phyloP scores from a whole-genome alignment of 2,888 invertebrate genomes.

The Acronicta psi region DNA sequence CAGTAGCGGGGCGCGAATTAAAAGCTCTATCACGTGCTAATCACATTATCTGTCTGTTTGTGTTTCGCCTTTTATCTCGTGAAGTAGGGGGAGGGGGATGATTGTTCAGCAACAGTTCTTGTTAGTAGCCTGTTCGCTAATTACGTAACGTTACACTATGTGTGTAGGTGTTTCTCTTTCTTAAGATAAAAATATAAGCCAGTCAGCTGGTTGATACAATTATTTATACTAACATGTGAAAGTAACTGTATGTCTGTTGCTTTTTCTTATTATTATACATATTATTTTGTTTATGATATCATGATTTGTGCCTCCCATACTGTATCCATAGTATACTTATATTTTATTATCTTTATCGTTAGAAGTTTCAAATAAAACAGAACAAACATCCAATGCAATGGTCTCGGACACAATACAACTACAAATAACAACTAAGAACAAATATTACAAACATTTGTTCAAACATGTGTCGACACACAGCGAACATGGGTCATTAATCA shows the following conservation, averaged over 20 bases:
- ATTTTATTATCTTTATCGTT: not conserved
- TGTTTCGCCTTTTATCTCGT: constrained; percentile 34
- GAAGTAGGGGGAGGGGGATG: constrained; percentile 4
- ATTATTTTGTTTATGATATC: no score
- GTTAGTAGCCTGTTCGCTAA: constrained; percentile 7
- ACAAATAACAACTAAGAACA: constrained; percentile 41
- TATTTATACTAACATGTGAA: no score
- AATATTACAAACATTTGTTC: constrained; percentile 62
- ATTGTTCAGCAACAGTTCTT: constrained; percentile 23
- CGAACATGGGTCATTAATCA: constrained; percentile 68
- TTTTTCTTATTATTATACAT: no score
- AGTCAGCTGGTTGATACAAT: no score
- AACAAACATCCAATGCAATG: not conserved
- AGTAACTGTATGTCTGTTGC: no score
- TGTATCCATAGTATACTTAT: no score
- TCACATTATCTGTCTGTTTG: constrained; percentile 62
- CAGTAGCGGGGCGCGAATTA: constrained; percentile 62
- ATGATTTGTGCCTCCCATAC: no score
- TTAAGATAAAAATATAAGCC: no score
- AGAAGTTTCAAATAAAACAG: constrained; percentile 1
- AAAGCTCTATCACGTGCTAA: constrained; percentile 63
- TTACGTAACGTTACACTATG: not conserved
- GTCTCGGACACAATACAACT: constrained; percentile 8
- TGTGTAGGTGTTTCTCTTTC: no score
- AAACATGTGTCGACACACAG: constrained; percentile 60